Base-by-base conservation (phyloP, 2,888 invertebrate species). In the Rhimphoctona megacephalus region DNA sequence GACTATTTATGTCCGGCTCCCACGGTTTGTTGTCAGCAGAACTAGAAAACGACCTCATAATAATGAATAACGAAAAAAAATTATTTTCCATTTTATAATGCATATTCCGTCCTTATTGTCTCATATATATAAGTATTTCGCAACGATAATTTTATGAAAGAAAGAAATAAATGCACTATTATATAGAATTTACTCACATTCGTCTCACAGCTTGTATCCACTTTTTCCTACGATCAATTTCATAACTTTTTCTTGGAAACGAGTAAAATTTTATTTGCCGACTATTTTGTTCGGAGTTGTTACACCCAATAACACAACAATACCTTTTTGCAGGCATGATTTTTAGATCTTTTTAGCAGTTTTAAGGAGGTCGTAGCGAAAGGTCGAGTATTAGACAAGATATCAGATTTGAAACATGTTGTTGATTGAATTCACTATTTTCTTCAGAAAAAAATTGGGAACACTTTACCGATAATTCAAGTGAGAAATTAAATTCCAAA, bases 21-120 rank as follows among this genome's bases (percentile, higher is more conserved):
- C 39, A 39, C 39, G 39, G 9, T 39, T 39, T 72, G 91, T 89
- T 89, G 73, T 85, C 83, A 43, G 78, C 77, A 69, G 39, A 17
- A 67, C 64, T 36, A 33, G 19, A 17, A 43, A 22, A 39, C 17
- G 43, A 43, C 25, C 22, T 46, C n/a, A 64, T 39, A 73, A 74
- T 61, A 57, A 74, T 22, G 54, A 30, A 36, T 66, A 73, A 39
- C 33, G 39, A 74, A 74, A 74, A 74, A 36, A 74, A 74, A 67
- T 43, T 4, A 8, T 39, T 39, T 67, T 22, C 39, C 4, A 67
- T 67, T 67, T 67, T 33, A n/a, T 64, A n/a, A 64, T 64, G 64
- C 64, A 14, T 64, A 64, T 64, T 67, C 30, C 39, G 66, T 66
- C 36, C 66, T 36, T 66, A 66, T 30, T 36, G 39, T 66, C 43